Evolutionary conservation across 2,797 vertebrate genomes (phyloP).

Genomic region (Helicolenus hilgendorfi): DNA sequence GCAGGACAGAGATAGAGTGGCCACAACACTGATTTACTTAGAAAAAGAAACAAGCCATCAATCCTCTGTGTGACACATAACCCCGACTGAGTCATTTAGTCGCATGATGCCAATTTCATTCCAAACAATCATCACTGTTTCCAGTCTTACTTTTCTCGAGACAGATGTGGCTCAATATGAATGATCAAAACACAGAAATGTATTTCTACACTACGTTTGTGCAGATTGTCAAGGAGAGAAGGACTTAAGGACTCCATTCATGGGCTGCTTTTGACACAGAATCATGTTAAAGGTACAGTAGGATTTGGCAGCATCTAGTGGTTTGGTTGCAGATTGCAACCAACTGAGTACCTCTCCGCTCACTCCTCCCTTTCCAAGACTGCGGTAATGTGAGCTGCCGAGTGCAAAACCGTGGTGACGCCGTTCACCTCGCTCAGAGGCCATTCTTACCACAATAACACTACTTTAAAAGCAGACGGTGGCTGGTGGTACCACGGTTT

Average conservation of each 20-base stretch:
- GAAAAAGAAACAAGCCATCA: slow-evolving; percentile 42
- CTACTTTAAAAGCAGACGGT: too few relatives aligned
- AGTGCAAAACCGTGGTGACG: too few relatives aligned
- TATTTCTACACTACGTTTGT: neutral
- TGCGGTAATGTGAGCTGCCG: too few relatives aligned
- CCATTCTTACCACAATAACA: too few relatives aligned
- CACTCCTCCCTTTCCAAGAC: too few relatives aligned
- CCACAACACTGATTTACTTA: slow-evolving; percentile 35
- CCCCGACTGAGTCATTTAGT: slow-evolving; percentile 35
- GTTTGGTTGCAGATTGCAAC: too few relatives aligned
- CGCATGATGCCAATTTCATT: slow-evolving; percentile 41
- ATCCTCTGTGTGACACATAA: slow-evolving; percentile 35
- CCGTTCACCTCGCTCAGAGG: too few relatives aligned
- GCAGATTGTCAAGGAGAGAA: neutral
- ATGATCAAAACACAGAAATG: neutral
- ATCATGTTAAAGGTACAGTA: neutral
- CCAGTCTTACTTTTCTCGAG: slow-evolving; percentile 3
- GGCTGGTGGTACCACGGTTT: too few relatives aligned
- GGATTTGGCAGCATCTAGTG: too few relatives aligned
- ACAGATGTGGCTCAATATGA: slow-evolving; percentile 2
- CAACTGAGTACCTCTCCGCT: too few relatives aligned
- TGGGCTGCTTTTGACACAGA: neutral
- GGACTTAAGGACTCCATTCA: neutral
- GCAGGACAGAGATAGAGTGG: slow-evolving; percentile 32
- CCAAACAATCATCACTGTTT: slow-evolving; percentile 11